A percentile compares a stretch with the other conserved stretches of the same genome.
phyloP scores from a whole-genome alignment of 2,113 vertebrate species.

The Xenotilapia longispinis region DNA sequence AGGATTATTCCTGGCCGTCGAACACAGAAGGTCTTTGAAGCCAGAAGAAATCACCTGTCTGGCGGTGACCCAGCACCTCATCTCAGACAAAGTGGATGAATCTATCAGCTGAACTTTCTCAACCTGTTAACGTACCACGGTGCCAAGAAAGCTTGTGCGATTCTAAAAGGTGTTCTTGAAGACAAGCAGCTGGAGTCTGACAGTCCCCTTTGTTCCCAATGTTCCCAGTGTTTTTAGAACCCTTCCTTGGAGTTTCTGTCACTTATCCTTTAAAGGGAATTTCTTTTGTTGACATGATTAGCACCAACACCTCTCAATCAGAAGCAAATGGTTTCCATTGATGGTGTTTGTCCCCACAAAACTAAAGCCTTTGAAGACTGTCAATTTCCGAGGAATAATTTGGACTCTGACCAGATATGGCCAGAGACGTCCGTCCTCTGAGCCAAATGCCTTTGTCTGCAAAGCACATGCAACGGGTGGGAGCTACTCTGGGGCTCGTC shows the following conservation, averaged over 20 bases:
- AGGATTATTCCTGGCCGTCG: constrained; percentile 50
- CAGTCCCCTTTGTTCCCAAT: not conserved
- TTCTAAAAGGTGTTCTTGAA: not conserved
- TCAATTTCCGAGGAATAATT: not conserved
- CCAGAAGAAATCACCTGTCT: constrained; percentile 31
- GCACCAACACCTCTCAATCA: not conserved
- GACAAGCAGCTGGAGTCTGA: not conserved
- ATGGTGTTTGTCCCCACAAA: constrained; percentile 21
- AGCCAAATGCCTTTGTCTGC: constrained; percentile 17
- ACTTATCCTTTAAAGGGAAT: not conserved
- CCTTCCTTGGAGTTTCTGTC: not conserved
- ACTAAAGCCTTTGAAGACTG: constrained; percentile 7
- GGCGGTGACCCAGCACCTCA: not conserved
- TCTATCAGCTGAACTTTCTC: not conserved
- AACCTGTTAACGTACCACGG: not conserved
- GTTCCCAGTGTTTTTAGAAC: not conserved
- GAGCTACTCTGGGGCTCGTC: not conserved
- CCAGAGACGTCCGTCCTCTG: constrained; percentile 36
- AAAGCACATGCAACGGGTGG: not conserved
- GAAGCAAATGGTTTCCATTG: constrained; percentile 27
- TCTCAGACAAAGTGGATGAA: not conserved
- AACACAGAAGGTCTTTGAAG: constrained; percentile 28
- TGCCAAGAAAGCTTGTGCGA: not conserved
- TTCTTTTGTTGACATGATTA: constrained; percentile 16
- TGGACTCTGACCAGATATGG: constrained; percentile 41